Evolutionary conservation across 2,888 invertebrate species (phyloP), one percentile per base, ranked within the genome.

Genomic region (Leptarthrus brevirostris): DNA sequence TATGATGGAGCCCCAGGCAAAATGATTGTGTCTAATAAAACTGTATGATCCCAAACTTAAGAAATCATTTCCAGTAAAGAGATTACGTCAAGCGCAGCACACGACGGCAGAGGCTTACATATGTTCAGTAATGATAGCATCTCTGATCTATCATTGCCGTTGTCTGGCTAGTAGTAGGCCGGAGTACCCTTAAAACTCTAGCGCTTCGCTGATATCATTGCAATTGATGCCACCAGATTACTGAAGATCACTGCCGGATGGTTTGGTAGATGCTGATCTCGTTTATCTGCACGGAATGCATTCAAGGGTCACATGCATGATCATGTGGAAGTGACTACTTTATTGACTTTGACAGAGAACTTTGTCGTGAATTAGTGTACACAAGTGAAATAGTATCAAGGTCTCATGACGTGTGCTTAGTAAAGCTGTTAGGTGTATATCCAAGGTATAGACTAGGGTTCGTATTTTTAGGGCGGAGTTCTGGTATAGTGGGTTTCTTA

Each of bases 271-370:
- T n/a, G n/a, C n/a, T n/a, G n/a, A n/a, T 30, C 30, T 30, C 8
- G 30, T 30, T 30, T 30, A 30, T 4, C 1, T 4, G 30, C 30
- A 30, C 5, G n/a, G n/a, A n/a, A n/a, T n/a, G n/a, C n/a, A n/a
- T n/a, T n/a, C n/a, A n/a, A 30, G 30, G 30, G 8, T 4, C 30
- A 30, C 61, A n/a, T 40, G 36, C 61, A 61, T 18, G 36, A 36
- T 24, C 40, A 61, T 61, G 61, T 61, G 61, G 61, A 40, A 52
- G 52, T 52, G 20, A 70, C 52, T 70, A 70, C 52, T 52, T 70
- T n/a, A 70, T 70, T 70, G 69, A 70, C 69, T 70, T 70, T 70
- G 69, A 24, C 69, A 70, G 34, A 70, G 69, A 70, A 70, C 69
- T 70, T 70, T 40, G 40, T 16, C n/a, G 22, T 30, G 14, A 40